Evolutionary conservation across 2,797 vertebrate genomes (phyloP).

Genomic region (Pantherophis alleghaniensis): DNA sequence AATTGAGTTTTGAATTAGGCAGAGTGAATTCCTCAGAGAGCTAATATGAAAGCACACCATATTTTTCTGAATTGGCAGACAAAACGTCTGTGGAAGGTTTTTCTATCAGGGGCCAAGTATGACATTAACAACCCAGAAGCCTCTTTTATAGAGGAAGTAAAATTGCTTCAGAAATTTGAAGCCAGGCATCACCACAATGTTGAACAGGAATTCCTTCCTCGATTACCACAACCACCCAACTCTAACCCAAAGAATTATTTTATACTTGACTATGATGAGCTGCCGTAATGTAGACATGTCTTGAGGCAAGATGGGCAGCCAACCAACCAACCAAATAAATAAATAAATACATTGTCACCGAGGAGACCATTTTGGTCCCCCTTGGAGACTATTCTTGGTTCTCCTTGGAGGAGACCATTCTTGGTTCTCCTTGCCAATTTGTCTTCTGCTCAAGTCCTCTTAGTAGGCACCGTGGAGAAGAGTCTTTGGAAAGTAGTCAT

Average conservation of each 20-base stretch:
- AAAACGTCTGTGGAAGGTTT: neutral
- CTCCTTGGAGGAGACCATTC: no score
- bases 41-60: neutral
- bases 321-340: neutral
- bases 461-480: neutral
- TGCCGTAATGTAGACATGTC: neutral
- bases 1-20: neutral
- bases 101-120: neutral
- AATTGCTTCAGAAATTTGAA: neutral
- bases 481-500: neutral
- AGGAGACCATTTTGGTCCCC: neutral
- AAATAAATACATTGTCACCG: neutral
- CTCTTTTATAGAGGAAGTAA: neutral
- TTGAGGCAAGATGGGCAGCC: neutral
- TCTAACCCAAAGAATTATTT: neutral
- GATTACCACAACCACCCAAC: neutral
- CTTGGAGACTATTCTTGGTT: neutral
- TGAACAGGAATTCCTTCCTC: neutral
- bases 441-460: neutral
- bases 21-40: neutral
- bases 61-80: neutral
- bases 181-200: neutral
- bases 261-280: neutral
- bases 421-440: neutral
- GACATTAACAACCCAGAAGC: neutral